phyloP scores from a whole-genome alignment of 2,113 vertebrate species.

The Piliocolobus tephrosceles region DNA sequence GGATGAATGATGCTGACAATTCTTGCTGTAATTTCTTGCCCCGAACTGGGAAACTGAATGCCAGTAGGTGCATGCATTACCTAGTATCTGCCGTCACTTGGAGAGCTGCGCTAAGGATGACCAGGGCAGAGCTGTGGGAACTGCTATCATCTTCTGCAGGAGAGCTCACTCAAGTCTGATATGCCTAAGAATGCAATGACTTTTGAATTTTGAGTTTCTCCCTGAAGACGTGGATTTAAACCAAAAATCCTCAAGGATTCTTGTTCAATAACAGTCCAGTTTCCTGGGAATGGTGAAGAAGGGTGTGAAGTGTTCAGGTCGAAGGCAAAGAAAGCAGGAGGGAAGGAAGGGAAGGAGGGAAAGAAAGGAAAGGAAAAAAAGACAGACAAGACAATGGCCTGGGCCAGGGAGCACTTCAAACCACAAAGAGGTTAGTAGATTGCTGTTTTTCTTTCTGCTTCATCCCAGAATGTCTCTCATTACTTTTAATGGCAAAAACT shows the following conservation, averaged over 20 bases:
- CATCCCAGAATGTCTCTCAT: not conserved
- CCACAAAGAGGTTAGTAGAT: not conserved
- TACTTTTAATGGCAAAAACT: too few relatives aligned
- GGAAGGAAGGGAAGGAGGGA: not conserved
- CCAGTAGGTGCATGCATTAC: fast-evolving
- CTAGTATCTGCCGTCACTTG: too few relatives aligned
- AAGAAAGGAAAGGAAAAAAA: not conserved
- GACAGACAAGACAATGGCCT: not conserved
- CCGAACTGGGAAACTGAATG: not conserved
- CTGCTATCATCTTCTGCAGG: not conserved
- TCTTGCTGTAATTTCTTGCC: not conserved
- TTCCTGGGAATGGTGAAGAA: not conserved
- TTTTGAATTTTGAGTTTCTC: not conserved
- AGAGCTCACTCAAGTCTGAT: too few relatives aligned
- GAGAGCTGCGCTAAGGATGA: fast-evolving
- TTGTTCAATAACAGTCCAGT: not conserved
- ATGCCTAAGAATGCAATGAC: not conserved
- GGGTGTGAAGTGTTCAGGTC: not conserved
- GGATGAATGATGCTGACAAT: not conserved
- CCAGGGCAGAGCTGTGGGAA: not conserved
- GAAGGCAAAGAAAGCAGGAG: not conserved
- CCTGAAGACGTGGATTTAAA: not conserved
- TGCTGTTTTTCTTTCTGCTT: not conserved
- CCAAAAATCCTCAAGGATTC: not conserved
- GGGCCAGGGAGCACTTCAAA: not conserved